These are phyloP conservation scores for Brachypteracias leptosomus DNA, from an alignment of 2,113 vertebrate species.

Conservation along the genomic window DNA sequence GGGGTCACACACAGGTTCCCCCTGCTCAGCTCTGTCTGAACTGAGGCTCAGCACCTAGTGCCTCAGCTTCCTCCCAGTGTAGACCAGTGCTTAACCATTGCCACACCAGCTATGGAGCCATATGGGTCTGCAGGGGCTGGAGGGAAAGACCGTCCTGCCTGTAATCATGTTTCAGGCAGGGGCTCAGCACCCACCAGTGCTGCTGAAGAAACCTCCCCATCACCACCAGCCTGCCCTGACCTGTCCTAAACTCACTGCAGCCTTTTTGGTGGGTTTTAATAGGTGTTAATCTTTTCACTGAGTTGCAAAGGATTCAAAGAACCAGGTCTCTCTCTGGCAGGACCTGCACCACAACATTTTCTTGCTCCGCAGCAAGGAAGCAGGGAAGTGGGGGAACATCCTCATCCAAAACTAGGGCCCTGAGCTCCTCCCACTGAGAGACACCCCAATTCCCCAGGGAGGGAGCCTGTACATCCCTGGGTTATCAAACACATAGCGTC, in stretches of 20 bases:
- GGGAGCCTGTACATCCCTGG: not conserved
- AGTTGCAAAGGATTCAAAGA: not conserved
- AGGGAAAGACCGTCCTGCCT: not conserved
- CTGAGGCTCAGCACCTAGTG: accelerated
- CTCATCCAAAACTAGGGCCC: not conserved
- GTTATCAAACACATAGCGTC: not conserved
- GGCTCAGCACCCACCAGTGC: not conserved
- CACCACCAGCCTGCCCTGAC: not conserved
- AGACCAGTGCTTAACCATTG: not conserved
- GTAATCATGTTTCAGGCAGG: not conserved
- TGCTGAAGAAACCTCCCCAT: not conserved
- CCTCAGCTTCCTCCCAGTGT: not conserved
- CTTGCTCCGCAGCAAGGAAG: not conserved
- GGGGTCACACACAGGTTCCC: not conserved
- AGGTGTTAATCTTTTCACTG: not conserved
- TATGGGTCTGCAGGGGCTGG: accelerated
- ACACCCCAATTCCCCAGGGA: not conserved
- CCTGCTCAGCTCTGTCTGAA: not conserved
- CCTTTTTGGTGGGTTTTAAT: not conserved
- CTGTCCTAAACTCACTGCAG: not conserved
- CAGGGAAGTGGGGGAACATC: not conserved
- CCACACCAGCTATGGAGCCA: not conserved
- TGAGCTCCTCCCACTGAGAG: accelerated
- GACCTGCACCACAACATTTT: not conserved
- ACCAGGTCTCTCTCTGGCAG: not conserved